phyloP scores from a whole-genome alignment of 2,113 vertebrate species.

The Ictalurus furcatus region DNA sequence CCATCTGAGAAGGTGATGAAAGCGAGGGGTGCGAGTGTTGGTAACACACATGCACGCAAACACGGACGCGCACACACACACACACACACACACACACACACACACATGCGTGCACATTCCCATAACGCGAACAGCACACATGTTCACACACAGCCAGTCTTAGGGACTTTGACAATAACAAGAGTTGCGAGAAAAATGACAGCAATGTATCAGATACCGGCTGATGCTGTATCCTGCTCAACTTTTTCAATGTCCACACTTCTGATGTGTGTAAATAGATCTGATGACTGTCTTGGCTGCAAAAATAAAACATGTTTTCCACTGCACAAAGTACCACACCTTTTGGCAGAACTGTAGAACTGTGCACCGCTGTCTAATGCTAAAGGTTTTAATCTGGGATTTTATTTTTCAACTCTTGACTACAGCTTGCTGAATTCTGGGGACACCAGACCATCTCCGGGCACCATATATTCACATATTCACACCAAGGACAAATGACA shows the following conservation, averaged over 20 bases:
- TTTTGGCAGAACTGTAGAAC: neutral
- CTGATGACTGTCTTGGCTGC: neutral
- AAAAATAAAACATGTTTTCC: slow-evolving; percentile 2
- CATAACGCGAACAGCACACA: slow-evolving; percentile 40
- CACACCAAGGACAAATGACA: neutral
- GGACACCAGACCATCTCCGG: neutral
- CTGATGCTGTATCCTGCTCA: slow-evolving; percentile 19
- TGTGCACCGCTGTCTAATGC: neutral
- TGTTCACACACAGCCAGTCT: slow-evolving; percentile 43
- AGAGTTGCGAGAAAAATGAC: slow-evolving; percentile 27
- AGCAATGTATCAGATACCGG: neutral
- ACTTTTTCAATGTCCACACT: slow-evolving; percentile 33
- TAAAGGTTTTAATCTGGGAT: neutral
- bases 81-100: slow-evolving; percentile 26
- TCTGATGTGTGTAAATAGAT: slow-evolving; percentile 42
- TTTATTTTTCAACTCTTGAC: neutral
- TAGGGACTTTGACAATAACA: slow-evolving; percentile 43
- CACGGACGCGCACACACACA: slow-evolving; percentile 15
- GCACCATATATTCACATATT: neutral
- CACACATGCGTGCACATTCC: slow-evolving; percentile 31
- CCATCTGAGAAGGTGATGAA: slow-evolving; percentile 66
- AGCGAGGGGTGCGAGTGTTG: slow-evolving; percentile 58
- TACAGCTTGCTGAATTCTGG: neutral
- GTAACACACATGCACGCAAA: slow-evolving; percentile 52
- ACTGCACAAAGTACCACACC: neutral